Evolutionary conservation across 2,113 vertebrate species (phyloP), one percentile per base, ranked within the genome.

Genomic region (Notothenia coriiceps): DNA sequence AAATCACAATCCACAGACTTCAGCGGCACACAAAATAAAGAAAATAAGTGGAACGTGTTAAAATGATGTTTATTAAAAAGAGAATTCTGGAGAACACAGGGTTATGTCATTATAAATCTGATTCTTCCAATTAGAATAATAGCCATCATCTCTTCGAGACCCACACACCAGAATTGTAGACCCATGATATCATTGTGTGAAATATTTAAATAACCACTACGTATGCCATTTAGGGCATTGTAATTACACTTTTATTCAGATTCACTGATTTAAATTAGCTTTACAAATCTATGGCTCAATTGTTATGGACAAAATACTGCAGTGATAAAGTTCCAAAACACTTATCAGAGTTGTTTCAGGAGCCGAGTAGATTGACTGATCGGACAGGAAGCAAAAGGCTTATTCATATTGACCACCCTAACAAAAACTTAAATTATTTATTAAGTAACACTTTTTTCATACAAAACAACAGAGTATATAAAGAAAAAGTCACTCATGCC

Each of bases 381-480:
- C 29, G 70, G 63, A 65, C 8, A 63, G 61, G 43, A 40, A 40
- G 11, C 17, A 63, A 49, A 73, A 43, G 17, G 14, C 17, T 77
- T 54, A 69, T 60, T 70, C 56, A 72, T 66, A 79, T 33, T 67
- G 47, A 89, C 70, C 79, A 81, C 65, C 72, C 72, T 64, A 51
- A 77, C 66, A 68, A 79, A 82, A 86, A 68, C 57, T 80, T 66
- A 91, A 90, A 88, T 88, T 80, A 88, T 80, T 89, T 90, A 90
- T 91, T 92, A 79, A 80, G 86, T 63, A 87, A 90, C 86, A 91
- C 62, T 90, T 92, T 91, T 84, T 91, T 90, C 62, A 92, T 93
- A 93, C 84, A 93, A 93, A 93, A 92, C 86, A 92, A 88, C 86
- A 89, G 76, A 87, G 89, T 87, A 88, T 91, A 88, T 89, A 90